phyloP scores from a whole-genome alignment of 1,140 invertebrate species.

The Ladona fulva region DNA sequence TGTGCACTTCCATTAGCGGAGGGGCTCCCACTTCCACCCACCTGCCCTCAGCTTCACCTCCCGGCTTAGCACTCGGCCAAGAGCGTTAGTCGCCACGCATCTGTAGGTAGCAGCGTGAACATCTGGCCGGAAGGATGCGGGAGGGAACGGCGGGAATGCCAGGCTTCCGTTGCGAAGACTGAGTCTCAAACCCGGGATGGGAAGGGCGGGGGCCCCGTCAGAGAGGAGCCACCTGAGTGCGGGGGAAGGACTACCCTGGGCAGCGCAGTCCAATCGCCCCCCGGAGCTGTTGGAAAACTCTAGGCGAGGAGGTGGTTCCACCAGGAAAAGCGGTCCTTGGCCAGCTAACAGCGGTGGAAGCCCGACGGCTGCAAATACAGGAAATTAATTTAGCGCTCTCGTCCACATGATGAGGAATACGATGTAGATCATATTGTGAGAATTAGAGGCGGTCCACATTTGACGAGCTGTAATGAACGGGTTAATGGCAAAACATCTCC shows the following conservation, averaged over 20 bases:
- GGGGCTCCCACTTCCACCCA: background rate
- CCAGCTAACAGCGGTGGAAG: constrained; percentile 23
- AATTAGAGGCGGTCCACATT: no score
- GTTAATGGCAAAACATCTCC: no score
- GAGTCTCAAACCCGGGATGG: constrained; percentile 33
- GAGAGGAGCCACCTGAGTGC: constrained; percentile 30
- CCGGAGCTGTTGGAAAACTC: constrained; percentile 36
- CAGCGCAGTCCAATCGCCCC: constrained; percentile 33
- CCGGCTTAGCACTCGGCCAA: constrained; percentile 26
- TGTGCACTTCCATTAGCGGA: no score
- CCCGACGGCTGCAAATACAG: constrained; percentile 13
- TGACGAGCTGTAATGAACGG: no score
- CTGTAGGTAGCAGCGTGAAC: constrained; percentile 40
- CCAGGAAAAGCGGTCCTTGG: constrained; percentile 35
- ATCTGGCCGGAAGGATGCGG: constrained; percentile 35
- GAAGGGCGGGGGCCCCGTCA: constrained; percentile 33
- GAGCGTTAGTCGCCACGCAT: constrained; percentile 37
- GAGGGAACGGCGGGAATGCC: constrained; percentile 37
- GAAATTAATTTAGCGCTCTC: no score
- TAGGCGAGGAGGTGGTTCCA: constrained; percentile 33
- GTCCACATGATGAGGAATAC: no score
- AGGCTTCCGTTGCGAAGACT: constrained; percentile 35
- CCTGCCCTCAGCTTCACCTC: constrained; percentile 20
- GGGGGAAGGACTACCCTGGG: constrained; percentile 33
- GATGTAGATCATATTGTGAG: no score